Conservation (phyloP, 2,888 invertebrate genomes). For the Aproaerema taeniolella region DNA sequence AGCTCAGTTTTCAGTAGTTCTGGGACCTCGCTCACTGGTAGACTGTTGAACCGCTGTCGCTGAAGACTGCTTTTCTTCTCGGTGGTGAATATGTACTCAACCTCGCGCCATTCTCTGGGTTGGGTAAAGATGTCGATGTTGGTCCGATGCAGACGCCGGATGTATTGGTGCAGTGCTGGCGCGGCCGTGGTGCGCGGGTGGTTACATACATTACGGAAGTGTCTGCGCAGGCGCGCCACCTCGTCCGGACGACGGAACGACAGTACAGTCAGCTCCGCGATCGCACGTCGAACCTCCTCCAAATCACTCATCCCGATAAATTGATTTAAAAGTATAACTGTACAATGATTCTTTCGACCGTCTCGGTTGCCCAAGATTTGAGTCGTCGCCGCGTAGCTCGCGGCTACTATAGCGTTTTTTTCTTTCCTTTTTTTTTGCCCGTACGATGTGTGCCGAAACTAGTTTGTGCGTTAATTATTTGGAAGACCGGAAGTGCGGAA, state of each 20-base stretch:
- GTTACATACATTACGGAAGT: conserved; percentile 51
- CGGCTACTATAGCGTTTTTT: conserved; percentile 26
- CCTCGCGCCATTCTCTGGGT: conserved; percentile 57
- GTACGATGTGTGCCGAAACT: conserved; percentile 28
- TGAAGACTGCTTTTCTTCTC: conserved; percentile 66
- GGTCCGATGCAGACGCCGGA: conserved; percentile 48
- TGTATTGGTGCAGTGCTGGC: conserved; percentile 40
- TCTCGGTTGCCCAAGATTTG: conserved; percentile 33
- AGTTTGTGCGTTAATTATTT: conserved; percentile 17
- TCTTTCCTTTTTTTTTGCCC: conserved; percentile 32
- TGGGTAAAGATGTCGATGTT: conserved; percentile 52
- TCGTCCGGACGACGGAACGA: conserved; percentile 63
- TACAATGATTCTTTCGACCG: conserved; percentile 39
- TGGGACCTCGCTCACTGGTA: conserved; percentile 66
- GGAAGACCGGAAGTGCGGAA: conserved; percentile 9
- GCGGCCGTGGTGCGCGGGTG: conserved; percentile 51
- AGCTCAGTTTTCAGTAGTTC: conserved; percentile 61
- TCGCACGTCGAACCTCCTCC: conserved; percentile 37
- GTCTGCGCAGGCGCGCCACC: conserved; percentile 52
- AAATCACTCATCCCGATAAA: conserved; percentile 33
- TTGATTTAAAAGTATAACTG: conserved; percentile 27
- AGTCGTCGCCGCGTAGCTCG: conserved; percentile 22
- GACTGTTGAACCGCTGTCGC: conserved; percentile 63
- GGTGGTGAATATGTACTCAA: conserved; percentile 68
- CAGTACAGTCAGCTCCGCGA: conserved; percentile 51